phyloP scores from a whole-genome alignment of 2,113 vertebrate genomes.

The Melospiza melodia region DNA sequence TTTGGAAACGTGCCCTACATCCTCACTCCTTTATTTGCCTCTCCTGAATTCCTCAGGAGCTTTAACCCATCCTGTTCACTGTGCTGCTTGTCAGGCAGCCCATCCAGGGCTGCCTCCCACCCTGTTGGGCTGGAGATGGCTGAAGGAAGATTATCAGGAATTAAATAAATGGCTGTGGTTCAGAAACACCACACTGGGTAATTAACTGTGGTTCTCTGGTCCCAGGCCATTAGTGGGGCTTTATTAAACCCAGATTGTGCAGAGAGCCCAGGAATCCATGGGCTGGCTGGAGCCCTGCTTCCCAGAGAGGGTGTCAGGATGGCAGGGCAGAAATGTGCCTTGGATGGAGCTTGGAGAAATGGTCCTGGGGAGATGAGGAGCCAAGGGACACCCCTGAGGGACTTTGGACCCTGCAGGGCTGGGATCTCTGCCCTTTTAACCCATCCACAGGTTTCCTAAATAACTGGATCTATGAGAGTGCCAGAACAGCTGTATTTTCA shows the following conservation, averaged over 20 bases:
- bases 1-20: not conserved
- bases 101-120: not conserved
- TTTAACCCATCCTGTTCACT: not conserved
- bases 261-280: constrained; percentile 12
- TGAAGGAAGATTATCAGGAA: not conserved
- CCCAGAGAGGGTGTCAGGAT: constrained; percentile 30
- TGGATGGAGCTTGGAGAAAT: not conserved
- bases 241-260: constrained; percentile 72
- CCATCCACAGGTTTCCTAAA: not conserved
- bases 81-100: not conserved
- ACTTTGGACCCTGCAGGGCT: fast-evolving
- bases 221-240: constrained; percentile 20
- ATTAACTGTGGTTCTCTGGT: constrained; percentile 22
- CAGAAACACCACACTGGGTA: not conserved
- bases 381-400: not conserved
- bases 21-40: not conserved
- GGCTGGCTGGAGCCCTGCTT: constrained; percentile 46
- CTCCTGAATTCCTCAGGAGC: not conserved
- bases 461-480: fast-evolving
- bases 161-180: not conserved
- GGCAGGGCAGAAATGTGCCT: constrained; percentile 35
- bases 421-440: not conserved
- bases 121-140: not conserved
- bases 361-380: not conserved
- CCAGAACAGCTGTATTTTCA: not conserved